These are phyloP conservation scores for Vulpes vulpes DNA, from an alignment of 2,113 vertebrate species.

Conservation along the genomic window DNA sequence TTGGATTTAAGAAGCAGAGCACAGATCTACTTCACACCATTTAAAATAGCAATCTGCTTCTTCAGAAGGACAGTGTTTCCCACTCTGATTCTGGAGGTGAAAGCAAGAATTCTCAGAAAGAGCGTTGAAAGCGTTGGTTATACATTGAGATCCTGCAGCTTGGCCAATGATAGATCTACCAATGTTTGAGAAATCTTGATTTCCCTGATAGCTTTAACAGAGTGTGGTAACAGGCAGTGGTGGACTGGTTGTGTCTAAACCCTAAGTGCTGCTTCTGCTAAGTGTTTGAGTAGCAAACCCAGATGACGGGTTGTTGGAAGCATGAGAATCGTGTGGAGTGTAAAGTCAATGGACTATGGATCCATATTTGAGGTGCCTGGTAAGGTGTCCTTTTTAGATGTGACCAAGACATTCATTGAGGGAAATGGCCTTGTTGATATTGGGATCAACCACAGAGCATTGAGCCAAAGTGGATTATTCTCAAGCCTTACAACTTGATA, in stretches of 20 bases:
- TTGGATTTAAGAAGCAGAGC: neutral
- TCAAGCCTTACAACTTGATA: neutral
- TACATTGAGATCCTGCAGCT: neutral
- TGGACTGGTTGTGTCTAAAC: neutral
- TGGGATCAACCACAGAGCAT: neutral
- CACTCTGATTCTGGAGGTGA: neutral
- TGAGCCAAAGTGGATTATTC: neutral
- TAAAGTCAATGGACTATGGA: neutral
- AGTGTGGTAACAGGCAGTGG: neutral
- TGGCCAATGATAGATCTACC: neutral
- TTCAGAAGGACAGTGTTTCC: neutral
- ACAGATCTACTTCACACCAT: neutral
- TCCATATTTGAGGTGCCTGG: neutral
- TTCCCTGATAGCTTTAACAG: neutral
- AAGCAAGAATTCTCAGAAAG: constrained; percentile 9
- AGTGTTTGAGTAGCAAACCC: neutral
- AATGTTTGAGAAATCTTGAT: neutral
- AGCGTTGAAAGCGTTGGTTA: neutral
- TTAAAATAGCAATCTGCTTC: neutral
- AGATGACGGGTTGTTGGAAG: neutral
- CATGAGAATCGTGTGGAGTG: neutral
- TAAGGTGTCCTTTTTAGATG: neutral
- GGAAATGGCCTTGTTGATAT: neutral
- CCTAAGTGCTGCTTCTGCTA: neutral
- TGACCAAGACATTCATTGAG: neutral